These are phyloP conservation scores for Phyllostomus discolor DNA, from an alignment of 2,113 vertebrate species.

Conservation along the genomic window DNA sequence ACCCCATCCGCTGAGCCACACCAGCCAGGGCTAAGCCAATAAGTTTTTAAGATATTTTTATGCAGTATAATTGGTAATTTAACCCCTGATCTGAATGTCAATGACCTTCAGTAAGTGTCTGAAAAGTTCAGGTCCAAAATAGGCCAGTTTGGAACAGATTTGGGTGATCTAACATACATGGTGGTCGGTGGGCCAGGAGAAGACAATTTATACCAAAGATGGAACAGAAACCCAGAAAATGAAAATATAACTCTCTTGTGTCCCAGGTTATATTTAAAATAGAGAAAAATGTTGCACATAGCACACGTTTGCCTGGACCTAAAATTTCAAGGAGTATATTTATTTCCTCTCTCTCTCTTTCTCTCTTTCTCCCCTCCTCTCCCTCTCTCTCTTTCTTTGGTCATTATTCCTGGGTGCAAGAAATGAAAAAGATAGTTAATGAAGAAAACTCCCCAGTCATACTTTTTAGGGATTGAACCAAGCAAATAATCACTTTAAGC, in stretches of 20 bases:
- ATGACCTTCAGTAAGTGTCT: neutral
- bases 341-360: neutral
- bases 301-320: neutral
- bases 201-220: neutral
- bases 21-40: neutral
- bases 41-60: neutral
- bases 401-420: neutral
- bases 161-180: neutral
- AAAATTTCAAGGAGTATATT: neutral
- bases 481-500: neutral
- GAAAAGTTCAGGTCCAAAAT: neutral
- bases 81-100: neutral
- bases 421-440: neutral
- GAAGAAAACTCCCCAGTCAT: neutral
- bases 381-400: too few species aligned
- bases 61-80: neutral
- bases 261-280: constrained; percentile 14
- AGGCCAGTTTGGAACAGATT: neutral
- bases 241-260: neutral
- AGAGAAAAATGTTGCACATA: neutral
- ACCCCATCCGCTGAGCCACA: too few species aligned
- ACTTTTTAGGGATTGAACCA: neutral
- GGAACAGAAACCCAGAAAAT: neutral
- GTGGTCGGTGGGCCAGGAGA: neutral
- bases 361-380: too few species aligned